These are phyloP conservation scores for Ispidina lecontei DNA, from an alignment of 2,797 vertebrate genomes.

Conservation along the genomic window DNA sequence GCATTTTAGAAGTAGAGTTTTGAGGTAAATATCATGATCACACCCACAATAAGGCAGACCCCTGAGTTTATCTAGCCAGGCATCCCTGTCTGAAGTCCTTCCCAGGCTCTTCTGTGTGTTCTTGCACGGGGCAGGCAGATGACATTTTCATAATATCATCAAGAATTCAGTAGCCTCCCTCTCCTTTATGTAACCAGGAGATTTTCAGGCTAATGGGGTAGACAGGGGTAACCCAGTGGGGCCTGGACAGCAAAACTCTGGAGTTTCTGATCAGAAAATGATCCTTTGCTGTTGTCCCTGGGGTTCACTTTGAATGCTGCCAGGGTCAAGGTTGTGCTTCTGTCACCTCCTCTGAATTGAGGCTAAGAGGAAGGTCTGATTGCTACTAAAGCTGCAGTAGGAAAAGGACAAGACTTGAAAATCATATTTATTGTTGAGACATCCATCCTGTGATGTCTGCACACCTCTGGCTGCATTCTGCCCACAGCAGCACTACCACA, in stretches of 20 bases:
- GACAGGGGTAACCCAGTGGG: not conserved
- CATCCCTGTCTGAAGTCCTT: not conserved
- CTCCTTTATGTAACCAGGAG: not conserved
- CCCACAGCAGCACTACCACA: conserved; percentile 42
- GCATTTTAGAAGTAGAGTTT: not conserved
- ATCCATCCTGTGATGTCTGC: too few relatives aligned
- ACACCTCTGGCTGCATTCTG: not conserved
- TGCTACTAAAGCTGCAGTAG: not conserved
- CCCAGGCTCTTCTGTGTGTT: not conserved
- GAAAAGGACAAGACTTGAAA: not conserved
- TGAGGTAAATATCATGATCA: not conserved
- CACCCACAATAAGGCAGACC: not conserved
- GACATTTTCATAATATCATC: not conserved
- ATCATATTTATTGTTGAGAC: too few relatives aligned
- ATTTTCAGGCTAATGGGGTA: not conserved
- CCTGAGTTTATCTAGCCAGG: not conserved
- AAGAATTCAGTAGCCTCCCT: not conserved
- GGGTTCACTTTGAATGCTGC: not conserved
- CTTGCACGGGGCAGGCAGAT: not conserved
- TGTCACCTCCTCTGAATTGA: not conserved
- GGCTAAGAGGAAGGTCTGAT: not conserved
- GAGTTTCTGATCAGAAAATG: not conserved
- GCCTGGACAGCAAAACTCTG: not conserved
- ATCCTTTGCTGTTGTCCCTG: not conserved
- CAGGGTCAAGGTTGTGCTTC: not conserved